phyloP scores from a whole-genome alignment of 2,888 invertebrate genomes.

The Drosophila siamana region DNA sequence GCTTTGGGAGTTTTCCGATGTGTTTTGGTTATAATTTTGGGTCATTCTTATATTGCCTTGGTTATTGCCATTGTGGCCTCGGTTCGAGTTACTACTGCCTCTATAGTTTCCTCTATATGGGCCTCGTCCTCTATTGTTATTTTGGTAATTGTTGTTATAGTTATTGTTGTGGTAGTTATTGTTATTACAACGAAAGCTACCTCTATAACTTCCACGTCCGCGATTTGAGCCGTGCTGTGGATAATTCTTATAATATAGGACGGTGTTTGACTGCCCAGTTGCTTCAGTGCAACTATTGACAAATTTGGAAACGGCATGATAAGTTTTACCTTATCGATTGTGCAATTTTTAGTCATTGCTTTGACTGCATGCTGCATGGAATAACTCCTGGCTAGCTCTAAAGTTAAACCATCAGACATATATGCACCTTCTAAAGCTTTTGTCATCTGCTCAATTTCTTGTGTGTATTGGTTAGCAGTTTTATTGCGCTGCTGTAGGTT shows the following conservation, averaged over 20 bases:
- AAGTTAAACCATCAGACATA: neutral
- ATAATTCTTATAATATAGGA: neutral
- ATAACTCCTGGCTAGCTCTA: neutral
- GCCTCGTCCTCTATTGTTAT: no score
- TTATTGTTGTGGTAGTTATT: neutral
- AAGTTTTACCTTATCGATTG: slow-evolving; percentile 12
- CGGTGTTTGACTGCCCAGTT: neutral
- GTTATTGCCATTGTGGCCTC: no score
- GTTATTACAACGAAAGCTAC: neutral
- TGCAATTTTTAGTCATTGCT: slow-evolving; percentile 32
- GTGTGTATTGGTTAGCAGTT: neutral
- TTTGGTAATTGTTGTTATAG: neutral
- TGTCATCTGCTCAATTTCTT: neutral
- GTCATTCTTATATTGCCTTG: no score
- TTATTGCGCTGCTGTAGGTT: neutral
- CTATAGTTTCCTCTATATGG: no score
- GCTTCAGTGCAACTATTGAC: slow-evolving; percentile 2
- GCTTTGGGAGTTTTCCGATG: no score
- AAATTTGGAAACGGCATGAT: slow-evolving; percentile 12
- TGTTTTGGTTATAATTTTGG: no score
- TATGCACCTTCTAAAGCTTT: neutral
- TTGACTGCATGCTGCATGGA: slow-evolving; percentile 16
- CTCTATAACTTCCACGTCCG: slow-evolving; percentile 2
- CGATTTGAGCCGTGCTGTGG: neutral
- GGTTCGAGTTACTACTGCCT: no score